Evolutionary conservation across 2,113 vertebrate genomes (phyloP), one percentile per base, ranked within the genome.

Genomic region (Pseudorhombus dupliciocellatus): DNA sequence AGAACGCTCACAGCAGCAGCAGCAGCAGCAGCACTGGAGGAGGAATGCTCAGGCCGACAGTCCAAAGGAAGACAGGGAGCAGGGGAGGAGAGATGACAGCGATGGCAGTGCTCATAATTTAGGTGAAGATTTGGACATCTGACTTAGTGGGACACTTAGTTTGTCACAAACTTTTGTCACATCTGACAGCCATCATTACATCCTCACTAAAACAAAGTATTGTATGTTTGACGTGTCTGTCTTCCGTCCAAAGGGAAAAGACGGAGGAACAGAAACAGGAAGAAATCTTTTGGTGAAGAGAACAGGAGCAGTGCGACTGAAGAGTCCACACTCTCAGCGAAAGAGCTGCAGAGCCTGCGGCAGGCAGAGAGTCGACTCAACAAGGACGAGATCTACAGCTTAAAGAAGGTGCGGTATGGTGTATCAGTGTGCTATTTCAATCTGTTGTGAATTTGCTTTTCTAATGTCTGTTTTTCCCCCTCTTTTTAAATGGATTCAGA

Each of bases 291-390:
- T 30, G 90, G 90, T 24, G 91, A 96, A 0, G 93, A 93, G 53
- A 91, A 92, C 60, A 91, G 87, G 66, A 87, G 80, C 15, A 90
- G 87, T 4, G 92, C 94, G 66, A 93, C 92, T 54, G 94, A 96
- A 18, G 95, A 96, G 67, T 90, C 93, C 22, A 50, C 79, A 30
- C 90, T 95, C 75, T 94, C 95, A 1, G 75, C 86, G 34, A 93
- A 94, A 87, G 95, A 96, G 66, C 83, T 94, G 0, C 81, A 92
- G 28, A 93, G 87, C 21, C 84, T 96, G 37, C 90, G 80, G 40
- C 94, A 96, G 60, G 94, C 94, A 46, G 96, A 97, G 84, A 94
- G 90, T 40, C 87, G 92, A 24, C 82, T 98, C 40, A 94, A 91
- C 68, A 85, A 71, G 81, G 96, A 97, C 28, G 94, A 85, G 73